Evolutionary conservation across 2,113 vertebrate species (phyloP).

Genomic region (Rhea americana): DNA sequence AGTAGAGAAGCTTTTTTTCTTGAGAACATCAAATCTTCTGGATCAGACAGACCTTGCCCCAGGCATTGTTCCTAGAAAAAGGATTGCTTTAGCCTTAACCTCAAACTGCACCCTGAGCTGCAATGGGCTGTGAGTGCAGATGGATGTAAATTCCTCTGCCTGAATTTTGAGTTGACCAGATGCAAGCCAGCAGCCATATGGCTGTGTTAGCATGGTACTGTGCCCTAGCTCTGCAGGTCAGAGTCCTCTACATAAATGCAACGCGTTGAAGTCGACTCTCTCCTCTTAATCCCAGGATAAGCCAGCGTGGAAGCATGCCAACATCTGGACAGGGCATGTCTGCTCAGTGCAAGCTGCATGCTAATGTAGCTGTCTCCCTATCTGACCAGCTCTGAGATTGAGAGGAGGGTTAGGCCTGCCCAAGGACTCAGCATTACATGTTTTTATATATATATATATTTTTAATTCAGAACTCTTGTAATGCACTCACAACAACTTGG

Average conservation of each 20-base stretch:
- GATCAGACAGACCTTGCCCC: constrained; percentile 43
- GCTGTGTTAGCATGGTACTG: accelerated
- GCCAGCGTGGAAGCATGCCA: not conserved
- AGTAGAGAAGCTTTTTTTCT: not conserved
- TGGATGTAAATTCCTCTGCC: not conserved
- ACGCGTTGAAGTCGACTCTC: accelerated
- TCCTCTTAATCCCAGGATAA: accelerated
- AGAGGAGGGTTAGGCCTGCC: accelerated
- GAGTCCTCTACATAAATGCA: accelerated
- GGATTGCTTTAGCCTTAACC: constrained; percentile 32
- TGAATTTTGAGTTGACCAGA: not conserved
- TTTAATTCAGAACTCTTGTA: not conserved
- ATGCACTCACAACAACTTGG: not conserved
- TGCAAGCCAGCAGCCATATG: not conserved
- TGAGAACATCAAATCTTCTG: constrained; percentile 20
- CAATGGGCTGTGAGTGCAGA: not conserved
- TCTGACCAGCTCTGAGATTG: not conserved
- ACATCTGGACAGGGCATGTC: not conserved
- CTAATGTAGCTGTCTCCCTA: accelerated
- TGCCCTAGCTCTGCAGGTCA: accelerated
- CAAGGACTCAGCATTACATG: accelerated
- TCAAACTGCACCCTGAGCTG: constrained; percentile 9
- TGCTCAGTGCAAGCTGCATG: not conserved
- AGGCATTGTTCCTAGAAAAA: constrained; percentile 54
- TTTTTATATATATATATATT: not conserved